These are phyloP conservation scores for Paragorgia papillata DNA, from an alignment of 92 coral and sea anemone species.

Conservation along the genomic window DNA sequence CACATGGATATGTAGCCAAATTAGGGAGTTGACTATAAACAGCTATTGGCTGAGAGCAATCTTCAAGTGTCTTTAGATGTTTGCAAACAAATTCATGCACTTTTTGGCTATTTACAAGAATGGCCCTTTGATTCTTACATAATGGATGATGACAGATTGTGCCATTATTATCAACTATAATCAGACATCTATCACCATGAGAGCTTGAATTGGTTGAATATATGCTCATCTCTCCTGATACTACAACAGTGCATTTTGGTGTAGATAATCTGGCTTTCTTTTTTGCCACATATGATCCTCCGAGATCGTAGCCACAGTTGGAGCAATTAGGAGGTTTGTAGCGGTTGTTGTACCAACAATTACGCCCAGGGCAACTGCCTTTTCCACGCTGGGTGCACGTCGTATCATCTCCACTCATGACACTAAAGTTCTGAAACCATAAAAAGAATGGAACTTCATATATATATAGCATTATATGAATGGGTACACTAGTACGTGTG, in stretches of 20 bases:
- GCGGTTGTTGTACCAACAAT: not conserved
- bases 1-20: conserved; percentile 17
- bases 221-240: not conserved
- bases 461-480: no score
- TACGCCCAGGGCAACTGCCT: not conserved
- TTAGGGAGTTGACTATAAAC: not conserved
- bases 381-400: not conserved
- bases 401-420: no score
- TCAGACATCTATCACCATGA: conserved; percentile 41
- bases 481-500: no score
- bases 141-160: conserved; percentile 24
- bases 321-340: conserved; percentile 14
- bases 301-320: conserved; percentile 20
- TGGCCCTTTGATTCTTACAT: conserved; percentile 27
- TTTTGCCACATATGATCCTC: conserved; percentile 6
- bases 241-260: conserved; percentile 24
- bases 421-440: no score
- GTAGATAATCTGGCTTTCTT: conserved; percentile 13
- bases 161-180: not conserved
- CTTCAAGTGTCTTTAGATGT: conserved; percentile 19
- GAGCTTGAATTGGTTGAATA: conserved; percentile 36
- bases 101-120: conserved; percentile 17
- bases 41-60: conserved; percentile 5
- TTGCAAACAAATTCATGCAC: conserved; percentile 29
- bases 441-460: no score